phyloP scores from a whole-genome alignment of 2,888 invertebrate species.

The Lepidocyrtinus sp. region DNA sequence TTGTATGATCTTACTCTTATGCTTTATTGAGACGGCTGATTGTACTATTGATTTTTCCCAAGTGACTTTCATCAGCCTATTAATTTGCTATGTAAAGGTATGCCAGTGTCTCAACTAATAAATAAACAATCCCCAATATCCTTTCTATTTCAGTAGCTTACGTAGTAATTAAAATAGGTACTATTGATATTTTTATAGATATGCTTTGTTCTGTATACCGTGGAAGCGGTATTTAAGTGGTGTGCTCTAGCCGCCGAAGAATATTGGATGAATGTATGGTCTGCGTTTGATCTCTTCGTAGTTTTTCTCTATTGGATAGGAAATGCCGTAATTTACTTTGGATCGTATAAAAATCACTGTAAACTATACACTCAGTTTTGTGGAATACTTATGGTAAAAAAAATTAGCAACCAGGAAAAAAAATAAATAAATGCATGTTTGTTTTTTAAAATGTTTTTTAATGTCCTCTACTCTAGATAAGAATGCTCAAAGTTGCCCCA shows the following conservation, averaged over 20 bases:
- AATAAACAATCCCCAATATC: too few species aligned
- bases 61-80: background rate
- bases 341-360: background rate
- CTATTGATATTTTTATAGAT: conserved; percentile 40
- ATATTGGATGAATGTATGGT: conserved; percentile 45
- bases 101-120: too few species aligned
- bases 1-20: conserved; percentile 30
- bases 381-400: conserved; percentile 45
- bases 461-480: too few species aligned
- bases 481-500: conserved; percentile 49
- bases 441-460: too few species aligned
- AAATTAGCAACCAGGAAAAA: background rate
- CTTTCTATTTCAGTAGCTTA: too few species aligned
- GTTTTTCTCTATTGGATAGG: conserved; percentile 44
- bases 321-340: background rate
- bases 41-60: conserved; percentile 22
- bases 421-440: too few species aligned
- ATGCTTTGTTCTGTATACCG: conserved; percentile 41
- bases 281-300: conserved; percentile 44
- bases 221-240: conserved; percentile 40
- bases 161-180: too few species aligned
- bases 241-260: conserved; percentile 38
- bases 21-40: conserved; percentile 2
- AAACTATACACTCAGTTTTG: conserved; percentile 22
- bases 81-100: conserved; percentile 40